phyloP scores from a whole-genome alignment of 1,140 invertebrate species.

The Campoletis sonorensis region DNA sequence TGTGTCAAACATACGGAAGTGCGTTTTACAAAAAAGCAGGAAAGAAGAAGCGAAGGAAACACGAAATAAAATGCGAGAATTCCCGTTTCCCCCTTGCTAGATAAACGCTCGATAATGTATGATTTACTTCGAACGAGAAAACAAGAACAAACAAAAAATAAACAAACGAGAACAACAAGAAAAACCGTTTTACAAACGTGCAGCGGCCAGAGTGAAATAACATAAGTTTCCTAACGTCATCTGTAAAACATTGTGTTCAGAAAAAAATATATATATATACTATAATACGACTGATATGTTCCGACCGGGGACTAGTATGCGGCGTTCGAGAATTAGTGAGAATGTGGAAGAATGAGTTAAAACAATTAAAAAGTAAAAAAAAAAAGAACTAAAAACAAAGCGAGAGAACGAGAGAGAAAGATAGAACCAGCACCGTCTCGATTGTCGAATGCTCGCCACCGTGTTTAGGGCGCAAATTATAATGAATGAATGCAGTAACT shows the following conservation, averaged over 20 bases:
- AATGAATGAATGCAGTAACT: constrained; percentile 69
- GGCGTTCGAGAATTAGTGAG: constrained; percentile 63
- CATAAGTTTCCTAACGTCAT: constrained; percentile 77
- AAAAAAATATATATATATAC: constrained; percentile 70
- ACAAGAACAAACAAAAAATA: background rate
- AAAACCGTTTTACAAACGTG: constrained; percentile 60
- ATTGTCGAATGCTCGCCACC: constrained; percentile 68
- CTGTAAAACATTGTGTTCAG: constrained; percentile 77
- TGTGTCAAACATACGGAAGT: constrained; percentile 42
- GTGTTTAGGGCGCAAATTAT: constrained; percentile 71
- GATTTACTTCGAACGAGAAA: constrained; percentile 27
- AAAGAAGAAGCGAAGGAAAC: constrained; percentile 37
- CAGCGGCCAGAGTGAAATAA: constrained; percentile 71
- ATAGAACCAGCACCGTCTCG: constrained; percentile 55
- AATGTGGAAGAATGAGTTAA: constrained; percentile 54
- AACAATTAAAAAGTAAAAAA: constrained; percentile 28
- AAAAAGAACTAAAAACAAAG: background rate
- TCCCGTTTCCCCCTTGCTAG: constrained; percentile 29
- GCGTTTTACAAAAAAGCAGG: constrained; percentile 43
- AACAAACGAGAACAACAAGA: background rate
- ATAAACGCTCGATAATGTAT: constrained; percentile 3
- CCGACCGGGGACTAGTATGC: constrained; percentile 69
- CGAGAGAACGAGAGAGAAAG: constrained; percentile 6
- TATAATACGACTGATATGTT: constrained; percentile 76
- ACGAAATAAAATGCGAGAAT: constrained; percentile 35